Evolutionary conservation across 2,113 vertebrate genomes (phyloP), one percentile per base, ranked within the genome.

Genomic region (Loxodonta africana): DNA sequence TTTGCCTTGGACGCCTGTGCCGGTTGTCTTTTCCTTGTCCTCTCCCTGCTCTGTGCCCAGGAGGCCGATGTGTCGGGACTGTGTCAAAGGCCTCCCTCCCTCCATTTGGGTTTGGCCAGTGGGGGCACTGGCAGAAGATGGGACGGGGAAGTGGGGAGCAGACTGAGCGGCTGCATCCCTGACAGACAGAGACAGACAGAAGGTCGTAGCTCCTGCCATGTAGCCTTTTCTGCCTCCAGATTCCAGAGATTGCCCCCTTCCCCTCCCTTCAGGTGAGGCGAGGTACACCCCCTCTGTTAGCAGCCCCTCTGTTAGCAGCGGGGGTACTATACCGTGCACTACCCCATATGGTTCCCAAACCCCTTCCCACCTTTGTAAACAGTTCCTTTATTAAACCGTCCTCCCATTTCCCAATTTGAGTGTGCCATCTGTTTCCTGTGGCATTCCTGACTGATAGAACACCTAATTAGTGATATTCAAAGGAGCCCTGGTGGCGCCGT

Each of bases 381-480:
- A 97, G n/a, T 65, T 84, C 71, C 37, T 67, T 87, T 71, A 77
- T 96, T 87, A 95, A 97, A 92, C 67, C 67, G 71, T 41, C 89
- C 67, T 89, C 67, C 0, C 15, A n/a, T 28, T 74, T 62, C 69
- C 87, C 90, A 62, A 17, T 46, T n/a, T 69, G 94, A 62, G 14
- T 6, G 63, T 60, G 63, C 87, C 83, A 46, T 83, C 92, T 96
- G 92, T 78, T 93, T 86, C 90, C 67, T 33, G 46, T 51, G 82
- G 76, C 67, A 41, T 8, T 57, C 44, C 46, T 91, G 96, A 67
- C 83, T 46, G 80, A 83, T n/a, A 67, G 4, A 78, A 71, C 57
- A 78, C 30, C 78, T 95, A 73, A 80, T 26, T 88, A 90, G 84
- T 20, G 67, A 80, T 57, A 60, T 23, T 57, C 8, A 14, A 57